Evolutionary conservation across 64 coral and sea anemone genomes (phyloP).

Genomic region (Montipora sp.): DNA sequence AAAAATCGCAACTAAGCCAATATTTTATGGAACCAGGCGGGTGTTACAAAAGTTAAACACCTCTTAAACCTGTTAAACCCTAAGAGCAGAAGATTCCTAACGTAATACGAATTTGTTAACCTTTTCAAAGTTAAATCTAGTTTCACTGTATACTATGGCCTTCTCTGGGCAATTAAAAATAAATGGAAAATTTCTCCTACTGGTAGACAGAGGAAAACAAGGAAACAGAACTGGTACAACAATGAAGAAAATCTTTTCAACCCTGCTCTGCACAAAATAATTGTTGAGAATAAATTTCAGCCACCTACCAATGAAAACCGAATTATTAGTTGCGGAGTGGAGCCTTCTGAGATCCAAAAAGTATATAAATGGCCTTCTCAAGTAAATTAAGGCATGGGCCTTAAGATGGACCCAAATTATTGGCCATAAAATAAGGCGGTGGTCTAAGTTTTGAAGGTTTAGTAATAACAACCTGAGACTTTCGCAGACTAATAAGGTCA

Average conservation of each 20-base stretch:
- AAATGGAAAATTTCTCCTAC: neutral
- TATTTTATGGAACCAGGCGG: neutral
- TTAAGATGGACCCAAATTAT: too few relatives aligned
- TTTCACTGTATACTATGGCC: neutral
- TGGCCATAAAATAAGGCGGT: too few relatives aligned
- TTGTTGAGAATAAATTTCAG: conserved; percentile 6
- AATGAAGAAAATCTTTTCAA: conserved; percentile 3
- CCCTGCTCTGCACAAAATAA: conserved; percentile 1
- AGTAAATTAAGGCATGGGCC: too few relatives aligned
- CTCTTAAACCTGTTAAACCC: neutral
- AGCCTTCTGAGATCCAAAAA: neutral
- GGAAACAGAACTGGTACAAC: conserved; percentile 7
- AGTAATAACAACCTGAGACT: too few relatives aligned
- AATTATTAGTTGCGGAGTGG: conserved; percentile 4
- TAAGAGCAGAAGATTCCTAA: neutral
- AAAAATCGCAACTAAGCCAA: too few relatives aligned
- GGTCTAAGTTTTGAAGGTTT: too few relatives aligned
- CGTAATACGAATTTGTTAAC: neutral
- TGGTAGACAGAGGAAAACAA: neutral
- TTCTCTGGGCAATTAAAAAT: neutral
- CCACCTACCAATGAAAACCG: conserved; percentile 12
- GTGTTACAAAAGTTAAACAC: neutral
- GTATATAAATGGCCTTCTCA: neutral
- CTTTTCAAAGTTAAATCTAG: neutral
- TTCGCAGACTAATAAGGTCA: too few relatives aligned